Conservation (phyloP, 1,140 invertebrate species). For the Spodoptera frugiperda region DNA sequence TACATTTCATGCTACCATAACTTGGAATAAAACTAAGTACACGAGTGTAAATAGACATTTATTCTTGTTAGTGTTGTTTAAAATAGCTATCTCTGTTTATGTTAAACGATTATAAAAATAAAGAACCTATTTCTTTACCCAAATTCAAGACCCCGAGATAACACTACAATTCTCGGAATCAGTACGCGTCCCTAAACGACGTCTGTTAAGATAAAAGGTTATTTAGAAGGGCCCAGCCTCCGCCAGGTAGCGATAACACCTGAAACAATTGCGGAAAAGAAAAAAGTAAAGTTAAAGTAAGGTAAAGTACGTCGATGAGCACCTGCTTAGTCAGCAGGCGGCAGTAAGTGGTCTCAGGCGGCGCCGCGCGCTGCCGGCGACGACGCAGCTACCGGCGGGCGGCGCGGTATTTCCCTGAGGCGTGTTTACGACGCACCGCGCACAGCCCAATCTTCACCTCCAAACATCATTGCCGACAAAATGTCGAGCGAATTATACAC, state of each 20-base stretch:
- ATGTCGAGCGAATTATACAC: conserved; percentile 59
- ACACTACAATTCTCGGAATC: conserved; percentile 31
- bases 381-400: conserved; percentile 21
- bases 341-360: conserved; percentile 45
- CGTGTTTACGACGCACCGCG: conserved; percentile 60
- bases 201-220: conserved; percentile 38
- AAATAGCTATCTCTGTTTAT: not conserved
- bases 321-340: conserved; percentile 52
- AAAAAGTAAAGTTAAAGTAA: conserved; percentile 42
- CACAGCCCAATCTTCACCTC: conserved; percentile 51
- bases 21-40: not conserved
- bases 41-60: not conserved
- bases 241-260: conserved; percentile 38
- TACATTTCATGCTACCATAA: not conserved
- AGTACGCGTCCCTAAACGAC: conserved; percentile 31
- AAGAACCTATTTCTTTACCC: too few species aligned
- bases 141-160: not conserved
- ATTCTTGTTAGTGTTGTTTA: not conserved
- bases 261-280: conserved; percentile 41
- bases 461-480: conserved; percentile 50
- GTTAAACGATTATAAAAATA: too few species aligned
- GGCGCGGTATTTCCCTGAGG: conserved; percentile 64
- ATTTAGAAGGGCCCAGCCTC: conserved; percentile 29
- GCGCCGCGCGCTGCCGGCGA: conserved; percentile 1
- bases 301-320: conserved; percentile 46